These are phyloP conservation scores for Chinchilla lanigera DNA, from an alignment of 2,113 vertebrate genomes.

Conservation along the genomic window DNA sequence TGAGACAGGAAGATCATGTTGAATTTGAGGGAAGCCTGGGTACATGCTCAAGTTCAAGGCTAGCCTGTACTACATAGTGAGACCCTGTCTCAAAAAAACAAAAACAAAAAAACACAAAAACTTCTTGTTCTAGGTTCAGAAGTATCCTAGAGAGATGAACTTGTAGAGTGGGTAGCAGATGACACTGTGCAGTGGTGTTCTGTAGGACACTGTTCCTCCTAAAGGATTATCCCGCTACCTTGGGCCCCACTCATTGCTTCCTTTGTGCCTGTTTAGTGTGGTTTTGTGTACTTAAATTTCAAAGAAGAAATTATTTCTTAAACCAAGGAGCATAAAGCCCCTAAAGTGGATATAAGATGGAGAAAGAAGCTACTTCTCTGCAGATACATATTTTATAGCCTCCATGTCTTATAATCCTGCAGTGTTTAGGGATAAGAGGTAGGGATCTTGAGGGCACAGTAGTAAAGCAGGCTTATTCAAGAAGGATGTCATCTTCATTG, in stretches of 20 bases:
- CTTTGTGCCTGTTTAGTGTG: neutral
- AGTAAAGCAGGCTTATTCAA: neutral
- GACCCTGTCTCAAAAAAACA: no score
- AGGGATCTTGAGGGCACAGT: neutral
- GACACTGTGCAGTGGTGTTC: neutral
- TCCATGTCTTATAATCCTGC: neutral
- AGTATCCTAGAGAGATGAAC: neutral
- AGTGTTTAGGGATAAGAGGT: neutral
- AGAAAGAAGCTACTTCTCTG: neutral
- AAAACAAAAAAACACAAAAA: neutral
- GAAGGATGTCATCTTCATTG: neutral
- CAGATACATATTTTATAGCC: neutral
- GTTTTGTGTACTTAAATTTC: constrained; percentile 43
- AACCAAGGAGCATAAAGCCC: neutral
- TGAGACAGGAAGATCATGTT: no score
- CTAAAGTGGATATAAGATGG: neutral
- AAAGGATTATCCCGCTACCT: neutral
- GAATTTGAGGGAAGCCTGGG: neutral
- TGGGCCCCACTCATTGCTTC: neutral
- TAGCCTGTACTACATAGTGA: neutral
- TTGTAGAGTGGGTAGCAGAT: neutral
- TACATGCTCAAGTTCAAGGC: neutral
- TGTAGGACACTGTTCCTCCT: neutral
- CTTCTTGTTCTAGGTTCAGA: neutral
- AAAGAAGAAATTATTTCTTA: constrained; percentile 30